Evolutionary conservation across 53 echinoderm and acorn worm species (phyloP).

Genomic region (Stichopus horrens): DNA sequence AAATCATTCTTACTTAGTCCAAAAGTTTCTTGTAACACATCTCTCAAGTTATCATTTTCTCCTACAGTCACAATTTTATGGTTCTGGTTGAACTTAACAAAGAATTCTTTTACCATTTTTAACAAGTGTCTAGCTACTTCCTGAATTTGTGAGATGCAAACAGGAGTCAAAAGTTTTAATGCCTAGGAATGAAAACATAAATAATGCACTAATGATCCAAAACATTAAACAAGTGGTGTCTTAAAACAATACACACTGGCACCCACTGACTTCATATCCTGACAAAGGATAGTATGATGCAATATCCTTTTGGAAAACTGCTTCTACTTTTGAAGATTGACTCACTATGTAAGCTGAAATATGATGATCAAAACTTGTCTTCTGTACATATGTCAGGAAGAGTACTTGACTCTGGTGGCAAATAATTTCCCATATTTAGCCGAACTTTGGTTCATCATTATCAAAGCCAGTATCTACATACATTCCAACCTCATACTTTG

Average conservation of each 20-base stretch:
- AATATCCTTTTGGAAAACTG: slow-evolving; percentile 13
- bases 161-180: background rate
- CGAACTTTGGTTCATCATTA: slow-evolving; percentile 45
- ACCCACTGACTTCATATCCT: slow-evolving; percentile 22
- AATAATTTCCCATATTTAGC: slow-evolving; percentile 35
- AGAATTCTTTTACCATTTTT: slow-evolving; percentile 6
- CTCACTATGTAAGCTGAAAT: slow-evolving; percentile 27
- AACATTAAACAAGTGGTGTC: slow-evolving; percentile 22
- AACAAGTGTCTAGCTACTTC: too few species aligned
- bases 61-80: background rate
- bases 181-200: background rate
- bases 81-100: background rate
- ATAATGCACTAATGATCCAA: slow-evolving; percentile 1
- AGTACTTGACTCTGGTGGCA: background rate
- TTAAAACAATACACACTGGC: slow-evolving; percentile 19
- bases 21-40: slow-evolving; percentile 1
- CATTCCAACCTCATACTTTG: slow-evolving; percentile 4
- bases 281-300: slow-evolving; percentile 42
- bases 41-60: background rate
- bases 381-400: slow-evolving; percentile 1
- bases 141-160: background rate
- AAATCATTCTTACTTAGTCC: background rate
- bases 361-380: slow-evolving; percentile 27
- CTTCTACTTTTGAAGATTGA: background rate
- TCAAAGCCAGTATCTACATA: slow-evolving; percentile 19